Evolutionary conservation across 2,113 vertebrate genomes (phyloP).

Genomic region (Pseudorasbora parva): DNA sequence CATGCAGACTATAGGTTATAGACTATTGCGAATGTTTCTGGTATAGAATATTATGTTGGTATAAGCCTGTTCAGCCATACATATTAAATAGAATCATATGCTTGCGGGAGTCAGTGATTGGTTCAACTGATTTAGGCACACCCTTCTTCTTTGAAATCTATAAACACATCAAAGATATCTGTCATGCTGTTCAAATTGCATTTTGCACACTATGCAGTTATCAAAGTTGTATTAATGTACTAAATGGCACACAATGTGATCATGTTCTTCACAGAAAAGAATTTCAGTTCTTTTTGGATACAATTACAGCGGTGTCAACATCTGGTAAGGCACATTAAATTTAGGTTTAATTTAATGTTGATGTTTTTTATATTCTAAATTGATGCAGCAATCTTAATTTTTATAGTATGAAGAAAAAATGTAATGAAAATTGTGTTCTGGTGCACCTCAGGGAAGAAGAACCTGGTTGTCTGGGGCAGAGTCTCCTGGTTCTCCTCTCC

Average conservation of each 20-base stretch:
- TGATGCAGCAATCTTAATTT: not conserved
- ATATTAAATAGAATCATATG: not conserved
- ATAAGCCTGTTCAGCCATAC: not conserved
- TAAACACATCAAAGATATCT: not conserved
- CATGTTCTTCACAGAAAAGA: slow-evolving; percentile 66
- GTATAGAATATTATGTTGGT: not conserved
- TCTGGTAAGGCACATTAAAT: slow-evolving; percentile 66
- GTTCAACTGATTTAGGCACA: not conserved
- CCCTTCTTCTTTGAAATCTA: not conserved
- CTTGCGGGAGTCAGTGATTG: too few species aligned
- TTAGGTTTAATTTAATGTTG: not conserved
- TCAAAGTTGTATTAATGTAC: not conserved
- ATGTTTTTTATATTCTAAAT: not conserved
- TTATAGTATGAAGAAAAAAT: not conserved
- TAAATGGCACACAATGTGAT: slow-evolving; percentile 1
- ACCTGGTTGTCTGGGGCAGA: slow-evolving; percentile 78
- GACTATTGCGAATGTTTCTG: not conserved
- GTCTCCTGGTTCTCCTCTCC: slow-evolving; percentile 68
- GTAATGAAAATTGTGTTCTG: not conserved
- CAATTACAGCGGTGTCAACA: slow-evolving; percentile 64
- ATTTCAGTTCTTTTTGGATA: slow-evolving; percentile 72
- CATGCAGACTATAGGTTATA: not conserved
- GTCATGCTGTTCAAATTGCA: not conserved
- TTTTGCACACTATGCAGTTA: slow-evolving; percentile 4
- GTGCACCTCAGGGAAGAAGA: slow-evolving; percentile 73